phyloP scores from a whole-genome alignment of 1,140 invertebrate species.

The Hesperophylax magnus region DNA sequence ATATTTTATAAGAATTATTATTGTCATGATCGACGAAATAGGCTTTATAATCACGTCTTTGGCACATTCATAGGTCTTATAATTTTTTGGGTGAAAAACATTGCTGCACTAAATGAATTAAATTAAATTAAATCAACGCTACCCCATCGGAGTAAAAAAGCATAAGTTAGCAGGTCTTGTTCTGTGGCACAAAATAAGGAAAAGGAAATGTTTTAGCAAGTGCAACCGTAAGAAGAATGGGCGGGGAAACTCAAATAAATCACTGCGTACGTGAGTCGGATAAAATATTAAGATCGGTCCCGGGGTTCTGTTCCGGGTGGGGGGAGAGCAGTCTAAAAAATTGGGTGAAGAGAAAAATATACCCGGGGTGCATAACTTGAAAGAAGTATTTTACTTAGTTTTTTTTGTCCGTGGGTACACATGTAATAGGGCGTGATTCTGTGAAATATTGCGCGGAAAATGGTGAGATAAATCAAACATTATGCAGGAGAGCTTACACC shows the following conservation, averaged over 20 bases:
- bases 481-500: too few species aligned
- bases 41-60: too few species aligned
- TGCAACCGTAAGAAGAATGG: conserved; percentile 41
- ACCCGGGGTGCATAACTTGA: conserved; percentile 55
- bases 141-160: conserved; percentile 14
- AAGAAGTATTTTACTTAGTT: conserved; percentile 49
- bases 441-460: conserved; percentile 21
- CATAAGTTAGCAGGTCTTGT: conserved; percentile 11
- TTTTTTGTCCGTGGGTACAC: conserved; percentile 34
- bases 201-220: conserved; percentile 35
- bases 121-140: not conserved
- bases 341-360: conserved; percentile 54
- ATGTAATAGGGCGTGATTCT: conserved; percentile 36
- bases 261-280: conserved; percentile 52
- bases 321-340: conserved; percentile 51
- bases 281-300: conserved; percentile 51
- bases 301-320: not conserved
- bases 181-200: not conserved
- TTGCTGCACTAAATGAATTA: not conserved
- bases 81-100: not conserved
- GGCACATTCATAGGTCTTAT: too few species aligned
- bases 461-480: not conserved
- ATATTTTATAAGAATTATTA: too few species aligned
- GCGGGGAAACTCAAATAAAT: conserved; percentile 52
- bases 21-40: too few species aligned